Base-by-base conservation (phyloP, 2,113 vertebrate genomes). In the Urocolius indicus region DNA sequence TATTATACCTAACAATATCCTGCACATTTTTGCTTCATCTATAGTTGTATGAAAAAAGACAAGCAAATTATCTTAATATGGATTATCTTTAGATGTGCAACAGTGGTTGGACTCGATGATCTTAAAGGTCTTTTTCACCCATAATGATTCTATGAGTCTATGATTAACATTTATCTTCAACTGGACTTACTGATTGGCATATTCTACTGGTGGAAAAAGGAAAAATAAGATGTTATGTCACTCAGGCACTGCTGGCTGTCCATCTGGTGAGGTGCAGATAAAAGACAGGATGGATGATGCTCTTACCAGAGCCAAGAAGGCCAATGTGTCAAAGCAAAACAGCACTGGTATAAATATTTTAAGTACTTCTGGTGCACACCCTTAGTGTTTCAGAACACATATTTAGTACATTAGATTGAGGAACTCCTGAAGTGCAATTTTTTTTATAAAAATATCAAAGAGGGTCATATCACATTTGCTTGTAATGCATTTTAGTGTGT, bases 141-240 rank as follows among this genome's bases (percentile, higher is more conserved):
- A 41, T 41, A 41, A 41, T 41, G 38, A 41, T 41, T 41, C 38
- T 41, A 41, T 41, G 38, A 41, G 38, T 41, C 38, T 41, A n/a
- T n/a, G 23, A 67, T 38, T 76, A 66, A 76, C 14, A 41, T n/a
- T 81, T 75, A 30, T 68, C 58, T 91, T 84, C 45, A 58, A 11
- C n/a, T 58, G 66, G 58, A 36, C 41, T 62, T 82, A 46, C 0
- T 26, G 6, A 91, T 49, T 0, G 2, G 29, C 4, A 38, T 0
- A 1, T 81, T 87, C 48, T 84, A 12, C 26, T 41, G 27, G 10
- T 61, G 46, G 18, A 68, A 82, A 52, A 11, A 66, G 46, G 75
- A 73, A 77, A 76, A 85, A 41, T 0, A 3, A 10, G 32, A 5
- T 46, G 8, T 58, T 45, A 19, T 27, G 23, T 4, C 21, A 16